Conservation (phyloP, 1,140 invertebrate species). For the Bombus affinis region DNA sequence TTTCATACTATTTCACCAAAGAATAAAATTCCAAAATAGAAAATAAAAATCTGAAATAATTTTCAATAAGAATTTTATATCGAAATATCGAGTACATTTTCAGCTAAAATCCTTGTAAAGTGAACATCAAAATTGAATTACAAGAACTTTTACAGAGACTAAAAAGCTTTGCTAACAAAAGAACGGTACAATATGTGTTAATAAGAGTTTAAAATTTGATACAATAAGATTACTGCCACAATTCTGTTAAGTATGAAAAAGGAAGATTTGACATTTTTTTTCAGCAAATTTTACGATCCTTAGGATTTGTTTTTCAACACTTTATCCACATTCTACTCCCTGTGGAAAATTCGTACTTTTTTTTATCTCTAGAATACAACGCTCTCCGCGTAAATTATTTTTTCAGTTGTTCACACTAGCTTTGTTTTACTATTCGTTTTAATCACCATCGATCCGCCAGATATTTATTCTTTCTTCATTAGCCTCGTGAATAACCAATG, state of each 20-base stretch:
- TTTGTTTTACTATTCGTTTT: constrained; percentile 19
- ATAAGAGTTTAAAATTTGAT: neutral
- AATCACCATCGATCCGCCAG: neutral
- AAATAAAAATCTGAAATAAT: neutral
- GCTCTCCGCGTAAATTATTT: neutral
- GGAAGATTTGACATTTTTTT: neutral
- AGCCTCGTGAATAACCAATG: constrained; percentile 36
- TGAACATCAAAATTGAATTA: neutral
- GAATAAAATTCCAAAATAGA: too few species aligned
- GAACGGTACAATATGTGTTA: neutral
- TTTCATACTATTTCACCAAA: too few species aligned
- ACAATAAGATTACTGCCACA: neutral
- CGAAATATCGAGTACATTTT: neutral
- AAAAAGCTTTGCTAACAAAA: neutral
- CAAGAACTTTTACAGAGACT: neutral
- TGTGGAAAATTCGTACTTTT: neutral
- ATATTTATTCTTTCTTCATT: constrained; percentile 29
- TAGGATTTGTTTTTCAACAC: neutral
- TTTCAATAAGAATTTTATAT: neutral
- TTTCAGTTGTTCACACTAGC: neutral
- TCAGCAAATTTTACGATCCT: neutral
- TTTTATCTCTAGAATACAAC: neutral
- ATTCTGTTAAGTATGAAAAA: neutral
- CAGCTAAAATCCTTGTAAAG: neutral
- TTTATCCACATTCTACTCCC: neutral